A percentile compares a stretch with the other conserved stretches of the same genome.
These are phyloP conservation scores for Pseudopodoces humilis DNA, from an alignment of 2,113 vertebrate genomes.

Conservation along the genomic window DNA sequence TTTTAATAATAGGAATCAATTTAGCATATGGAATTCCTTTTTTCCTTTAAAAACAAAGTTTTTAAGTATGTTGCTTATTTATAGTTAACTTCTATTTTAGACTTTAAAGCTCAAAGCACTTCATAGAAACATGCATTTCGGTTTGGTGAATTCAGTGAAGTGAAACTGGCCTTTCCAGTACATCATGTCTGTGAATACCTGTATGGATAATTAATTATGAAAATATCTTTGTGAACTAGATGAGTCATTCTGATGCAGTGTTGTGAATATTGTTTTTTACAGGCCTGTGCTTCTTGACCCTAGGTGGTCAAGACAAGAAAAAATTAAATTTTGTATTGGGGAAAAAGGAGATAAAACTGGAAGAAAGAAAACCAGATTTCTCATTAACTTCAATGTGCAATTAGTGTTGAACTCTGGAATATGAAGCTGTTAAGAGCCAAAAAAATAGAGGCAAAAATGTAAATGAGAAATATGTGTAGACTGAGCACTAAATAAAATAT, in stretches of 20 bases:
- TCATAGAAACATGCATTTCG: not conserved
- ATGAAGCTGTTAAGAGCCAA: rapidly evolving
- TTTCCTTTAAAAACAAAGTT: not conserved
- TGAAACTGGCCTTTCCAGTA: not conserved
- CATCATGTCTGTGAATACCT: not conserved
- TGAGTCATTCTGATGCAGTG: not conserved
- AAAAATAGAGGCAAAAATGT: not conserved
- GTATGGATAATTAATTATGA: not conserved
- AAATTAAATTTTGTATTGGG: not conserved
- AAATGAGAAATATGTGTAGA: not conserved
- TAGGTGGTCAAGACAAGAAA: not conserved
- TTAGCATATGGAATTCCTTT: not conserved
- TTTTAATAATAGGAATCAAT: not conserved
- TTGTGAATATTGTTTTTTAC: not conserved
- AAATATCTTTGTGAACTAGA: not conserved
- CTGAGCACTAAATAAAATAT: rapidly evolving
- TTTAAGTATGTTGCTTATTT: not conserved
- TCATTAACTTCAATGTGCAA: not conserved
- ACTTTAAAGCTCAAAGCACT: not conserved
- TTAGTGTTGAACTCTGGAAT: not conserved
- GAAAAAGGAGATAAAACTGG: not conserved
- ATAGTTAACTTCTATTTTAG: not conserved
- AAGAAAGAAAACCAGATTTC: not conserved
- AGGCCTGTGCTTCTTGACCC: not conserved
- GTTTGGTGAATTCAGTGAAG: not conserved